Evolutionary conservation across 1,140 invertebrate species (phyloP).

Genomic region (Drosophila melanogaster): DNA sequence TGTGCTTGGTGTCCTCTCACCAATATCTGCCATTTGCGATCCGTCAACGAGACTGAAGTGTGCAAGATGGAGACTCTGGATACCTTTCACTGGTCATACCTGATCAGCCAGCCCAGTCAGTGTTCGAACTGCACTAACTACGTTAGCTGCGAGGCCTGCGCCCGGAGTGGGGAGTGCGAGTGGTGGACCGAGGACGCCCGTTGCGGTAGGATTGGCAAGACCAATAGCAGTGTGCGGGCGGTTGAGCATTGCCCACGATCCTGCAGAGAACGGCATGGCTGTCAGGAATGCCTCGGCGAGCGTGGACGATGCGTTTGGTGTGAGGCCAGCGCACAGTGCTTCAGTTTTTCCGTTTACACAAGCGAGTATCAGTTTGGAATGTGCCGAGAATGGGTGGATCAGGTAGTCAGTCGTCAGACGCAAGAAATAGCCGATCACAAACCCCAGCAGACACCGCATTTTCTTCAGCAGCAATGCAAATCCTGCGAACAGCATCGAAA

Average conservation of each 20-base stretch:
- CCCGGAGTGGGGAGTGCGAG: slow-evolving; percentile 89
- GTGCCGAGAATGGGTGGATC: slow-evolving; percentile 96
- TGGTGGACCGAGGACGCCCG: slow-evolving; percentile 94
- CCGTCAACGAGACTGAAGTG: slow-evolving; percentile 87
- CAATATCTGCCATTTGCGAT: slow-evolving; percentile 87
- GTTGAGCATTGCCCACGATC: slow-evolving; percentile 89
- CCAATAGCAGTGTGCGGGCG: slow-evolving; percentile 87
- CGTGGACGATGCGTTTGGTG: slow-evolving; percentile 97
- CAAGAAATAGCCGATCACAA: slow-evolving; percentile 50
- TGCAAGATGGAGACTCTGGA: slow-evolving; percentile 84
- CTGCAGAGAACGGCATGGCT: slow-evolving; percentile 90
- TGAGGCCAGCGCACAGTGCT: slow-evolving; percentile 95
- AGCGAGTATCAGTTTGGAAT: slow-evolving; percentile 96
- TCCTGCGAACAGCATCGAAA: slow-evolving; percentile 91
- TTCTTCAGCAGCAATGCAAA: slow-evolving; percentile 89
- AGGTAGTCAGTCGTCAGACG: slow-evolving; percentile 86
- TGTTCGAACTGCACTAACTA: slow-evolving; percentile 95
- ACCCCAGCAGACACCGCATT: slow-evolving; percentile 34
- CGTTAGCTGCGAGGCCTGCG: slow-evolving; percentile 93
- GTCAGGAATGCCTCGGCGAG: slow-evolving; percentile 92
- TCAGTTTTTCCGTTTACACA: slow-evolving; percentile 97
- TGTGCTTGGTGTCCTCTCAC: slow-evolving; percentile 96
- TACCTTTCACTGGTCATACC: slow-evolving; percentile 88
- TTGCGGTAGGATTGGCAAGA: slow-evolving; percentile 92
- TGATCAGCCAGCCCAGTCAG: slow-evolving; percentile 91